Evolutionary conservation across 2,113 vertebrate species (phyloP).

Genomic region (Progne subis): DNA sequence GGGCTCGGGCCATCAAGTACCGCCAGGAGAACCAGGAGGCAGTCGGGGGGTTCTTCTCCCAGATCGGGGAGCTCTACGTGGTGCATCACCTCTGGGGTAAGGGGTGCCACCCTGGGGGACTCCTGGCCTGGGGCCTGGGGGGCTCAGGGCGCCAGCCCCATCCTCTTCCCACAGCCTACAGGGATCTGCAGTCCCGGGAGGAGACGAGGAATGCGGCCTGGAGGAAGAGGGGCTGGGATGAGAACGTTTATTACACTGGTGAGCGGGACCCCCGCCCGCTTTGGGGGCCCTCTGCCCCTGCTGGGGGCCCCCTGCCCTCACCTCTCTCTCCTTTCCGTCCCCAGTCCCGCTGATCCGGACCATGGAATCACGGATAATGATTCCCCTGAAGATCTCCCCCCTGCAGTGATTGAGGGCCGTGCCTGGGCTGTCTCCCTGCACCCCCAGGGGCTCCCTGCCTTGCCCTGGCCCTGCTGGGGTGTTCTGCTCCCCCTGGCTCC

Average conservation of each 20-base stretch:
- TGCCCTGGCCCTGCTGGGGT: background rate
- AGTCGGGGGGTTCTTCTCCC: constrained; percentile 94
- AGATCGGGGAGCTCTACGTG: constrained; percentile 92
- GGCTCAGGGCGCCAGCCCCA: background rate
- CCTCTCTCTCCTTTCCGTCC: background rate
- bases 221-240: constrained; percentile 92
- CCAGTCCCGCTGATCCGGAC: constrained; percentile 90
- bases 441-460: background rate
- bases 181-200: constrained; percentile 87
- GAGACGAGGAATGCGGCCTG: constrained; percentile 92
- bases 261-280: background rate
- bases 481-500: background rate
- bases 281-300: background rate
- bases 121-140: fast-evolving
- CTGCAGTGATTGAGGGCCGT: constrained; percentile 76
- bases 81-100: constrained; percentile 98
- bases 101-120: background rate
- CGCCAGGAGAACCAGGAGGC: constrained; percentile 95
- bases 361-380: constrained; percentile 97
- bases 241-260: constrained; percentile 93
- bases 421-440: fast-evolving
- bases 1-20: constrained; percentile 93
- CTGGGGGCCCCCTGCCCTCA: background rate
- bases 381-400: constrained; percentile 89
- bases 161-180: constrained; percentile 80